Evolutionary conservation across 2,888 invertebrate genomes (phyloP), one percentile per base, ranked within the genome.

Genomic region (Mycogona germanica): DNA sequence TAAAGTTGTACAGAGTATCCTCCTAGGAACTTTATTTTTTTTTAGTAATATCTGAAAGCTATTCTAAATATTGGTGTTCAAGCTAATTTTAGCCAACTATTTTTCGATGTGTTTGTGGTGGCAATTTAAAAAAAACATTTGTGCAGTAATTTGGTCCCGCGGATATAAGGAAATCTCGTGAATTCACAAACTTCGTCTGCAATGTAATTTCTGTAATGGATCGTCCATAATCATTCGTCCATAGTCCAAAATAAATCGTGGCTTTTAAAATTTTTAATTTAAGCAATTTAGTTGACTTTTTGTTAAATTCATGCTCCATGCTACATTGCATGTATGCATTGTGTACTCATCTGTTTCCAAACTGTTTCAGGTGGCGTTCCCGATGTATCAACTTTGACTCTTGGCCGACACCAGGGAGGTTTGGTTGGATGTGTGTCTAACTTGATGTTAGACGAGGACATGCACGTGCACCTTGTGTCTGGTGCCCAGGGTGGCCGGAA

Each of bases 361-460:
- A n/a, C n/a, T n/a, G n/a, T 47, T 69, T 3, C 70, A 88, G 88
- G 89, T 66, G 88, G 88, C 12, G 77, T 86, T 67, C 83, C 85
- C 51, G 81, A 85, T 62, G 79, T 84, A 65, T 78, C 79, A 60
- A 75, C 80, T 47, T 64, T 64, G 44, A 70, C 70, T 56, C 61
- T 68, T 59, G 64, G 67, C 55, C 79, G 80, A 68, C 88, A 85
- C 70, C 74, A 75, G 51, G 77, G 76, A 57, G 88, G 88, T 29
- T 78, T 87, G 57, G 74, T 79, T 38, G 89, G 89, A 32, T 89
- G 89, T 71, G 80, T 89, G 63, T 83, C 85, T 41, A 84, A 87
- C 70, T 78, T 89, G 62, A 81, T 83, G 1, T 73, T 89, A 48
- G 84, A 84, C 60, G 81, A 84, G 14, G 86, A 87, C 69, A 82